Conservation (phyloP, 2,113 vertebrate genomes). For the Melanostigma gelatinosum region DNA sequence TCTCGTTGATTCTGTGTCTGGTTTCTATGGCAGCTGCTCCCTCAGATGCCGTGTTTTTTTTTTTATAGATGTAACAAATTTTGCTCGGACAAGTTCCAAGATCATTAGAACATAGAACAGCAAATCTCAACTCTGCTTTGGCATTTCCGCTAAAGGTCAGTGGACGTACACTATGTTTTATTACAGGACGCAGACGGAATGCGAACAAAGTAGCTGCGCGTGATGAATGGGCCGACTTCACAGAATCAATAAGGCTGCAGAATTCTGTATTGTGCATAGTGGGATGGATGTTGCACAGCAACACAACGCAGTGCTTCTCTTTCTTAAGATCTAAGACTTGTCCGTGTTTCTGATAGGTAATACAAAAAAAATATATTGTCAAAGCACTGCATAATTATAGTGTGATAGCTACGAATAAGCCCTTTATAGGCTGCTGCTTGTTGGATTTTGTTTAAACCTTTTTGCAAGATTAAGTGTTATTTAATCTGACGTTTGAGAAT, state of each 20-base stretch:
- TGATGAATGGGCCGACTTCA: constrained; percentile 48
- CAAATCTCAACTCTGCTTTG: constrained; percentile 49
- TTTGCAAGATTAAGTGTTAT: not conserved
- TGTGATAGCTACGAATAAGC: constrained; percentile 8
- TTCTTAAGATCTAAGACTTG: not conserved
- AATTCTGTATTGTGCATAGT: constrained; percentile 40
- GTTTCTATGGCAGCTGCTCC: constrained; percentile 69
- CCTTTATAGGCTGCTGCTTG: not conserved
- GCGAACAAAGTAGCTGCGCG: constrained; percentile 38
- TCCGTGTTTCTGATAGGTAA: not conserved
- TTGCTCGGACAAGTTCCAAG: constrained; percentile 39
- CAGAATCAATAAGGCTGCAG: constrained; percentile 42
- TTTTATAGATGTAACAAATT: constrained; percentile 51
- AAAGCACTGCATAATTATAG: not conserved
- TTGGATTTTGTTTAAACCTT: not conserved
- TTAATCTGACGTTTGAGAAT: not conserved
- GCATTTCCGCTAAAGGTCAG: constrained; percentile 75
- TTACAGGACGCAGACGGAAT: constrained; percentile 58
- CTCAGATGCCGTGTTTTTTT: constrained; percentile 42
- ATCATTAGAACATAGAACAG: constrained; percentile 66
- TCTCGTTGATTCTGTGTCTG: constrained; percentile 33
- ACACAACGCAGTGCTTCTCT: not conserved
- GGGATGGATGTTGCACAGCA: constrained; percentile 1
- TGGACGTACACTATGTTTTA: constrained; percentile 54
- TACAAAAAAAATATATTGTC: not conserved